phyloP scores from a whole-genome alignment of 2,797 vertebrate species.

The Limnodromus scolopaceus region DNA sequence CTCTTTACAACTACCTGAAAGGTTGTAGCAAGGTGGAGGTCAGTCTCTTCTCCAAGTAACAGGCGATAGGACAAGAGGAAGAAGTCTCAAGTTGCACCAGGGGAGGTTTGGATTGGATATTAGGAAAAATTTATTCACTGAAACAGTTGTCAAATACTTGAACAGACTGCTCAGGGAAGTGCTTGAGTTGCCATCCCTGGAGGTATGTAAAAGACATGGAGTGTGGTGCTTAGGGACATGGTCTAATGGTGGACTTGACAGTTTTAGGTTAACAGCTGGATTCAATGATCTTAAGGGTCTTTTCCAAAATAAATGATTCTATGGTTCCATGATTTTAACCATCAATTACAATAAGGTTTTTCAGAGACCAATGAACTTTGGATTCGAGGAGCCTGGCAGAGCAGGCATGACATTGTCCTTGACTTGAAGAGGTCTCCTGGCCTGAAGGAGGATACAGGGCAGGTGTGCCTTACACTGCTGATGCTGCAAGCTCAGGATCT shows the following conservation, averaged over 20 bases:
- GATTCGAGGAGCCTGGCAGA: neutral
- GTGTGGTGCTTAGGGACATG: neutral
- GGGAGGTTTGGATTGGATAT: neutral
- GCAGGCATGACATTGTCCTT: neutral
- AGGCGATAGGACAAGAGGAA: neutral
- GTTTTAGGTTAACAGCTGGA: neutral
- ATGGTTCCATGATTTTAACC: neutral
- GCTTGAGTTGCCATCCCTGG: fast-evolving
- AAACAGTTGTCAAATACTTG: neutral
- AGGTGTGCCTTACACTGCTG: neutral
- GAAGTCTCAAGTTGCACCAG: neutral
- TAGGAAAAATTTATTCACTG: neutral
- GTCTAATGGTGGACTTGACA: neutral
- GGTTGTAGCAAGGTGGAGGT: fast-evolving
- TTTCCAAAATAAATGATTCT: neutral
- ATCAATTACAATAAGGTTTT: neutral
- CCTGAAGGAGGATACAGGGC: neutral
- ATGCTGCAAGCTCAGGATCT: neutral
- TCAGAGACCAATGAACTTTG: neutral
- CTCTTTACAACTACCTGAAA: neutral
- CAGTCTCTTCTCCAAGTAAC: neutral
- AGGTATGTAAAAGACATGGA: neutral
- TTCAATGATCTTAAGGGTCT: neutral
- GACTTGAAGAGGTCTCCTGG: neutral
- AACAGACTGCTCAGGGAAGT: neutral